Evolutionary conservation across 2,113 vertebrate species (phyloP), one percentile per base, ranked within the genome.

Genomic region (Calidris pugnax): DNA sequence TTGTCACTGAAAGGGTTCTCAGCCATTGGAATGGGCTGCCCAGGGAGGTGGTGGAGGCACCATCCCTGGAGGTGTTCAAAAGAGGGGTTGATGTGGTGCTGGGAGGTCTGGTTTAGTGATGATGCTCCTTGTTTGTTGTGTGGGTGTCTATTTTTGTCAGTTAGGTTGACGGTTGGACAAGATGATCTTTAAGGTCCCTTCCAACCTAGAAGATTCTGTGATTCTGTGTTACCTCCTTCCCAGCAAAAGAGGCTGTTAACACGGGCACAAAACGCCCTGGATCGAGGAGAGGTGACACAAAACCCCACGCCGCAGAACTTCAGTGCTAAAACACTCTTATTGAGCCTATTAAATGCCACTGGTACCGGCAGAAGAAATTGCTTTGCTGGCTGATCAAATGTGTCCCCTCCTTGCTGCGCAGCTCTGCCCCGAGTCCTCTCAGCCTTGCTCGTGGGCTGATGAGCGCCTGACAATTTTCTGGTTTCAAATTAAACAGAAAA

Each of bases 401-500:
- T 41, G 63, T 95, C 89, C 93, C 76, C 86, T 93, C 87, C 86
- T 85, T 23, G 63, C 91, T 78, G 92, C 39, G 17, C 91, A 66
- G 97, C 77, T 8, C 41, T 85, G 81, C 95, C 75, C 88, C 7
- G 45, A 96, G 95, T 72, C 89, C 91, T 64, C 95, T 91, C 95
- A 93, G 96, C 93, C 87, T 97, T 48, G 85, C 88, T 98, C 37
- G 0, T 93, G 84, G 86, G 85, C 94, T 96, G 97, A 94, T 84
- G 95, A 89, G 85, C 89, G 97, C 98, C 96, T 98, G 98, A 98
- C 98, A 98, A 99, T 99, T 99, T 99, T 99, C 99, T 98, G 98
- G 97, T 98, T 98, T 98, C 97, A 98, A 99, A 99, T 99, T 98
- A 99, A 98, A 98, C 98, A 98, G 98, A 98, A 98, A 98, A 98